Base-by-base conservation (phyloP, 37 sponge, comb jelly and placozoan genomes). In the Aphrocallistes beatrix region DNA sequence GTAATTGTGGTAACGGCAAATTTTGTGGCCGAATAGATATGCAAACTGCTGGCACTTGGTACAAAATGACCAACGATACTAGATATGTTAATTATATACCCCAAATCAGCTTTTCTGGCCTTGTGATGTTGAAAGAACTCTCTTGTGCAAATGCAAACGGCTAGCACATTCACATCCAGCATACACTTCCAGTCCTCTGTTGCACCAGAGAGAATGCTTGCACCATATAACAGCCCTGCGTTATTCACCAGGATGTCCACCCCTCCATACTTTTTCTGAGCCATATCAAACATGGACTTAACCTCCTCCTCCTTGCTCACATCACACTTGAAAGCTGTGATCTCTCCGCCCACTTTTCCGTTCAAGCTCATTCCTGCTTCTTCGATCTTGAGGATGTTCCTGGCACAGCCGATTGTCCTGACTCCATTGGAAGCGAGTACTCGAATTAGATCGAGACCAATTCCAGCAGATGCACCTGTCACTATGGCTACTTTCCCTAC, bases 251-350 rank as follows among this genome's bases (percentile, higher is more conserved):
- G 88, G 36, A 94, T 86, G 39, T 92, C 89, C 0, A 89, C 87
- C 50, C 89, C 89, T 38, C 92, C 92, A 85, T 87, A 88, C 42
- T 92, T 39, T 21, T 23, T 75, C 82, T 86, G 83, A 60, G 81
- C 83, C n/a, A 37, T 25, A 0, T 85, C 82, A 82, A 90, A 92
- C 75, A 90, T 51, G 9, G 84, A 51, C 37, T 39, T 83, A 32
- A 94, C 83, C 38, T 94, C 91, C 32, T 92, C 89, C 75, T 94
- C 95, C 36, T 85, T 87, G 0, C 84, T 83, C 0, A 94, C 85
- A 51, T 94, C 92, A 90, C 95, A 94, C 85, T 90, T 90, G 51
- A 89, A 86, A 25, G 91, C 87, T 10, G 92, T 81, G 30, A 94
- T 85, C 49, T 81, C 84, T 0, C 94, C 49, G 49, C 49, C 17